A percentile compares a stretch with the other conserved stretches of the same genome.
phyloP scores from a whole-genome alignment of 2,113 vertebrate species.

The Falcunculus frontatus region DNA sequence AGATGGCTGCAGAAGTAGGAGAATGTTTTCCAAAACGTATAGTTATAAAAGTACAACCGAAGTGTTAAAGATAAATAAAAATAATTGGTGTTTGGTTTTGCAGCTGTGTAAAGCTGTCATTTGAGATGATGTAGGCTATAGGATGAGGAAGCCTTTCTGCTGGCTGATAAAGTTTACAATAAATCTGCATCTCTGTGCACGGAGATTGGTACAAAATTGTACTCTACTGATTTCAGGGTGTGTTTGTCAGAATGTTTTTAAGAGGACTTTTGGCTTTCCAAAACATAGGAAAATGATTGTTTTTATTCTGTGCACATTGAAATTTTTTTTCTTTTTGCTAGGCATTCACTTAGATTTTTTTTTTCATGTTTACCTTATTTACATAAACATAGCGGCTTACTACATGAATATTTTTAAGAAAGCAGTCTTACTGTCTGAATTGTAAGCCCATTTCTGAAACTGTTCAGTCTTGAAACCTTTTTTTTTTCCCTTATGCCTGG shows the following conservation, averaged over 20 bases:
- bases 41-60: background rate
- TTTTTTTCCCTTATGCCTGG: background rate
- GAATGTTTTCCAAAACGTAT: background rate
- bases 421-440: background rate
- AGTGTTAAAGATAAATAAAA: background rate
- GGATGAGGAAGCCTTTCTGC: background rate
- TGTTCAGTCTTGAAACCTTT: background rate
- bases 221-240: background rate
- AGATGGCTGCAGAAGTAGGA: background rate
- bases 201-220: background rate
- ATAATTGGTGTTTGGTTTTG: background rate
- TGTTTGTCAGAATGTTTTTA: background rate
- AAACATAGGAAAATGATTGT: rapidly evolving
- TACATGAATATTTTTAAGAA: background rate
- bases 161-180: background rate
- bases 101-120: background rate
- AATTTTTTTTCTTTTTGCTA: background rate
- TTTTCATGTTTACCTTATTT: background rate
- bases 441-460: background rate
- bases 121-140: background rate
- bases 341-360: background rate
- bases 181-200: background rate
- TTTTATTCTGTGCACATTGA: background rate
- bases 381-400: background rate
- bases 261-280: background rate